Conservation (phyloP, 2,888 invertebrate species). For the Drosophila lacicola region DNA sequence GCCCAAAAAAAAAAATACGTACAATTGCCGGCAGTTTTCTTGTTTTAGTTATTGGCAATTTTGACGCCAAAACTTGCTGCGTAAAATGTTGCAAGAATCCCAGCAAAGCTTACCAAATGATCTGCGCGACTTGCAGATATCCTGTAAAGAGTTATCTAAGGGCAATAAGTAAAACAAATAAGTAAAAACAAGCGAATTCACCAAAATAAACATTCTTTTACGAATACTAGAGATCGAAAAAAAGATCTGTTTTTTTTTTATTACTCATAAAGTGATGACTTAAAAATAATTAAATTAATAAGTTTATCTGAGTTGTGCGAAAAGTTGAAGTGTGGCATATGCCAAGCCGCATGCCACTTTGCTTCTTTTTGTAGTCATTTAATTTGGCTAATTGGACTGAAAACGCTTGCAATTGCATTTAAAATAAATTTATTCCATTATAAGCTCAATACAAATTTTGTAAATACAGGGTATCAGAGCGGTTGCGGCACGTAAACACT, state of each 20-base stretch:
- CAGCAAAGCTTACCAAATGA: not conserved
- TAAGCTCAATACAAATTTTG: not conserved
- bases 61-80: conserved; percentile 26
- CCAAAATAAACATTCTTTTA: too few species aligned
- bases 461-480: conserved; percentile 24
- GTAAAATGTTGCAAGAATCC: conserved; percentile 70
- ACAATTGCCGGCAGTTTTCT: conserved; percentile 33
- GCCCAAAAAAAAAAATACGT: conserved; percentile 32
- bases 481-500: not conserved
- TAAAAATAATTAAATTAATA: not conserved
- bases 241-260: not conserved
- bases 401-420: too few species aligned
- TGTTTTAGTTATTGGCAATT: conserved; percentile 46
- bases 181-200: too few species aligned
- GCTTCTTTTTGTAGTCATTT: too few species aligned
- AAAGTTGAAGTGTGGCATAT: too few species aligned
- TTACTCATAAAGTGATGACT: not conserved
- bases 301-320: not conserved
- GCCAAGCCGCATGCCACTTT: too few species aligned
- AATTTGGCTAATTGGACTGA: too few species aligned
- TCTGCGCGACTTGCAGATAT: conserved; percentile 10
- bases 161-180: too few species aligned
- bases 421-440: not conserved
- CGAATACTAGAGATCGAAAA: not conserved
- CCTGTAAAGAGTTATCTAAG: conserved; percentile 4